Percentiles rank a stretch among this genome's conserved stretches.
Evolutionary conservation across 2,113 vertebrate genomes (phyloP).

Genomic region (Myotis brandtii): DNA sequence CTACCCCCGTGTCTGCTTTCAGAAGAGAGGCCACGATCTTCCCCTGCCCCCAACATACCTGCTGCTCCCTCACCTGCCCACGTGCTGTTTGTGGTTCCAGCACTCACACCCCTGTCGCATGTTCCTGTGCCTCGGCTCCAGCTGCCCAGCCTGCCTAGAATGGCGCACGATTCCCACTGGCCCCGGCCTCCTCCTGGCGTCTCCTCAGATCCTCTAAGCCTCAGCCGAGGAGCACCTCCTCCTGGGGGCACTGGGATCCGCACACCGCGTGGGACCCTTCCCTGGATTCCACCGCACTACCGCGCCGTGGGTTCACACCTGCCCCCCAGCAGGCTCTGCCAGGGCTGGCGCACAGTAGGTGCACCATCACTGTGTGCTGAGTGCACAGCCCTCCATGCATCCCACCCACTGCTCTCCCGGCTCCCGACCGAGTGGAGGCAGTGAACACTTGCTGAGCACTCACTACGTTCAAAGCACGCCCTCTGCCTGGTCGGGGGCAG

Average conservation of each 20-base stretch:
- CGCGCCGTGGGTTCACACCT: background rate
- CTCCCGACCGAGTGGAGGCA: background rate
- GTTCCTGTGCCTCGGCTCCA: background rate
- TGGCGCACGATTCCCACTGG: no score
- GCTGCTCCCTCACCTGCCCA: background rate
- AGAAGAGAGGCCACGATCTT: background rate
- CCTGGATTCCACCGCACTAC: background rate
- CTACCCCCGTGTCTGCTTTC: fast-evolving
- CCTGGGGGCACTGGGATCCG: background rate
- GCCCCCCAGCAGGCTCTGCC: background rate
- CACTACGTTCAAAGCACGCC: background rate
- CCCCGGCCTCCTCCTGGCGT: no score
- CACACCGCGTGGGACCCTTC: background rate
- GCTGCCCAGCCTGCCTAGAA: background rate
- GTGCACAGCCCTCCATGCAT: fast-evolving
- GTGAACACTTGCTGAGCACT: background rate
- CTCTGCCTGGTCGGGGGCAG: background rate
- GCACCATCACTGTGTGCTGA: background rate
- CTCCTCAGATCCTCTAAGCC: background rate
- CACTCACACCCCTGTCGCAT: background rate
- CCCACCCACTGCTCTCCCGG: background rate
- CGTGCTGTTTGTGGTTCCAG: background rate
- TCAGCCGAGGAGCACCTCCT: background rate
- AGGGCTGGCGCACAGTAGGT: fast-evolving
- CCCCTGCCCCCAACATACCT: background rate